Evolutionary conservation across 2,797 vertebrate genomes (phyloP).

Genomic region (Coracias cyanogaster): DNA sequence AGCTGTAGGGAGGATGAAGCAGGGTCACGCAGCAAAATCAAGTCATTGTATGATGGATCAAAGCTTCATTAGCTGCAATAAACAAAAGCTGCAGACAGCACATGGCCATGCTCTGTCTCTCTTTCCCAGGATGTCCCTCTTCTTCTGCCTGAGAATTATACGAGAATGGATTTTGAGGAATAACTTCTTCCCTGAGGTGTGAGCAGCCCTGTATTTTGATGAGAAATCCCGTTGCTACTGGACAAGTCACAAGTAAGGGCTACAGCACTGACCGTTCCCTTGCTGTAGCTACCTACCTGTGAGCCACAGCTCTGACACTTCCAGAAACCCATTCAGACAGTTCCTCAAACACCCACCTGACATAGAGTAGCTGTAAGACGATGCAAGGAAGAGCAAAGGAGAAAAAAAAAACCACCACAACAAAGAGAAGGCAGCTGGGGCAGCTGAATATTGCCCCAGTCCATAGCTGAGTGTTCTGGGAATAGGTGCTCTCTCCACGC

Average conservation of each 20-base stretch:
- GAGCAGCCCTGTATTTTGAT: background rate
- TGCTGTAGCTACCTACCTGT: background rate
- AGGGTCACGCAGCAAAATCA: background rate
- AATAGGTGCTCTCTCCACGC: fast-evolving
- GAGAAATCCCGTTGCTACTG: background rate
- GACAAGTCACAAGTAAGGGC: background rate
- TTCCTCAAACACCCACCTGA: background rate
- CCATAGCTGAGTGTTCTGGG: background rate
- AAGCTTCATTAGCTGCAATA: background rate
- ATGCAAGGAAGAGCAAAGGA: background rate
- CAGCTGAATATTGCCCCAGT: background rate
- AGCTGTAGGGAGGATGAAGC: background rate
- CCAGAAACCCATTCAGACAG: background rate
- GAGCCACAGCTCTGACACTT: background rate
- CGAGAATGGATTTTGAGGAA: background rate
- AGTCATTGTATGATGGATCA: fast-evolving
- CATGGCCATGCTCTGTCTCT: background rate
- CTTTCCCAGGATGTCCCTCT: background rate
- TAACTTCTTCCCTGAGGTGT: background rate
- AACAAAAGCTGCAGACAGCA: background rate
- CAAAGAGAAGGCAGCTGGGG: background rate
- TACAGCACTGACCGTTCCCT: background rate
- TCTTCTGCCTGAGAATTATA: background rate
- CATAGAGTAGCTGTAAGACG: fast-evolving
- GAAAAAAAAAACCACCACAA: background rate